Conservation (phyloP, 2,888 invertebrate species). For the Drosophila recens region DNA sequence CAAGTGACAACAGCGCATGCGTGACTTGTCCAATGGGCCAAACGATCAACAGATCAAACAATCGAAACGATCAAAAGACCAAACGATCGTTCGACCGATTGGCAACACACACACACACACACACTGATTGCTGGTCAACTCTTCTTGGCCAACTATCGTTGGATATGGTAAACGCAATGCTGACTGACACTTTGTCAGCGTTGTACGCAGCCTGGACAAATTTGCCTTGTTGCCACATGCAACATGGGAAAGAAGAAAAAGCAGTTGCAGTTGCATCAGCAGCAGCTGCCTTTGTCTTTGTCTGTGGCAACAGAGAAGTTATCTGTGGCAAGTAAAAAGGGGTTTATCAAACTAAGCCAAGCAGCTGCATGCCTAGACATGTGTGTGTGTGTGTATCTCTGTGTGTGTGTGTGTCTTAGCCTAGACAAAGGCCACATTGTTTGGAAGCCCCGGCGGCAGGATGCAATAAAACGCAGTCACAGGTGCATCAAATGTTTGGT, state of each 20-base stretch:
- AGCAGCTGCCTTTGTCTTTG: conserved; percentile 34
- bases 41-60: background rate
- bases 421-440: conserved; percentile 71
- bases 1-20: conserved; percentile 76
- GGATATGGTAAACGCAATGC: conserved; percentile 59
- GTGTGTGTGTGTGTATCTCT: background rate
- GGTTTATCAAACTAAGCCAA: conserved; percentile 37
- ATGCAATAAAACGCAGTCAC: conserved; percentile 78
- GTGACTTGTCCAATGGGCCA: conserved; percentile 66
- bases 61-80: background rate
- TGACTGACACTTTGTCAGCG: conserved; percentile 63
- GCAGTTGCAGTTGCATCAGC: conserved; percentile 25
- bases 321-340: conserved; percentile 18
- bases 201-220: conserved; percentile 57
- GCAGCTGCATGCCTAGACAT: conserved; percentile 55
- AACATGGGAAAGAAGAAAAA: conserved; percentile 9
- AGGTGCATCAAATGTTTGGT: conserved; percentile 68
- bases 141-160: conserved; percentile 23
- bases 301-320: conserved; percentile 4
- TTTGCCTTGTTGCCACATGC: conserved; percentile 51
- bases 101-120: conserved; percentile 24
- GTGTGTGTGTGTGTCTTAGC: conserved; percentile 13
- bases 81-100: conserved; percentile 23
- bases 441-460: conserved; percentile 52
- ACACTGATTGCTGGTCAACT: conserved; percentile 27